phyloP scores from a whole-genome alignment of 2,797 vertebrate species.

The Channallabes apus region DNA sequence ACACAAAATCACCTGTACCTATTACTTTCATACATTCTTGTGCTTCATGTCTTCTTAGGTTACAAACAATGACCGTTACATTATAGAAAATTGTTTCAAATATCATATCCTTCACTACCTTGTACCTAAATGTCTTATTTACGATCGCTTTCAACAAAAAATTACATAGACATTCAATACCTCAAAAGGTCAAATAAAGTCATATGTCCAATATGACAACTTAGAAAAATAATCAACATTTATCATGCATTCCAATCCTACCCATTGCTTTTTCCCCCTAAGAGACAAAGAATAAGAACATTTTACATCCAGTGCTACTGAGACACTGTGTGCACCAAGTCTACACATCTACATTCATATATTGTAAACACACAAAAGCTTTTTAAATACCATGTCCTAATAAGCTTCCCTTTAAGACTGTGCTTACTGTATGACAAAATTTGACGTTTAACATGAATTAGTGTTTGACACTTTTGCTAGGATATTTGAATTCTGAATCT shows the following conservation, averaged over 20 bases:
- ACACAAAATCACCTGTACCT: conserved; percentile 7
- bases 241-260: neutral
- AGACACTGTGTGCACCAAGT: neutral
- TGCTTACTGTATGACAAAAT: neutral
- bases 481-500: neutral
- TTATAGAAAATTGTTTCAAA: conserved; percentile 10
- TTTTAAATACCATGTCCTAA: conserved; percentile 2
- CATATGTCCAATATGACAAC: neutral
- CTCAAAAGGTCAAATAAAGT: conserved; percentile 10
- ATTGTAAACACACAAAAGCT: neutral
- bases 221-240: conserved; percentile 20
- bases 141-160: neutral
- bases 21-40: conserved; percentile 1
- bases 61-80: neutral
- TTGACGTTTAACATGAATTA: neutral
- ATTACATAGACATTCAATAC: conserved; percentile 14
- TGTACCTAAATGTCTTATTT: conserved; percentile 9
- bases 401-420: conserved; percentile 1
- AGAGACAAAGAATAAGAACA: neutral
- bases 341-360: conserved; percentile 6
- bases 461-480: neutral
- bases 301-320: neutral
- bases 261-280: neutral
- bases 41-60: conserved; percentile 3
- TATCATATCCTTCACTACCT: neutral